phyloP scores from a whole-genome alignment of 2,797 vertebrate genomes.

The Choloepus didactylus region DNA sequence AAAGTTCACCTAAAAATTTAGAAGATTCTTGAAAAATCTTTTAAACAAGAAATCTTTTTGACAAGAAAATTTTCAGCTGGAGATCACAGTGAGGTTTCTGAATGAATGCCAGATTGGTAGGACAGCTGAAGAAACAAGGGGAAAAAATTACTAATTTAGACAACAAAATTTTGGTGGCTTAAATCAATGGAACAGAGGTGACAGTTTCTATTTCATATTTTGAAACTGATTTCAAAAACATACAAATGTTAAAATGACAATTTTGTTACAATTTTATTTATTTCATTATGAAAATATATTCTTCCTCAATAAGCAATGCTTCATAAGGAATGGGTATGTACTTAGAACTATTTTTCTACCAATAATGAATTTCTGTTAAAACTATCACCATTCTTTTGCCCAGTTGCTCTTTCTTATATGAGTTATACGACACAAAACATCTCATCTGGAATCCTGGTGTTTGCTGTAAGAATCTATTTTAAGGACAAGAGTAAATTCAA shows the following conservation, averaged over 20 bases:
- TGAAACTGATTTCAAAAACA: conserved; percentile 60
- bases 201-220: conserved; percentile 34
- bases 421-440: background rate
- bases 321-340: background rate
- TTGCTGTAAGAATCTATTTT: background rate
- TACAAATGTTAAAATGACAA: conserved; percentile 41
- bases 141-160: conserved; percentile 18
- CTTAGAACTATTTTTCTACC: background rate
- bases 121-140: background rate
- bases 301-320: conserved; percentile 36
- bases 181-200: background rate
- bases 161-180: conserved; percentile 38
- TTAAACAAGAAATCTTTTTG: too few species aligned
- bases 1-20: conserved; percentile 30
- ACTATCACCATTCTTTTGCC: background rate
- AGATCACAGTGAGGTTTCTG: background rate
- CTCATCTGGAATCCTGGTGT: background rate
- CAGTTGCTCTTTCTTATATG: background rate
- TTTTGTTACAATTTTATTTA: conserved; percentile 49
- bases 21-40: background rate
- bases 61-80: conserved; percentile 15
- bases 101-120: background rate
- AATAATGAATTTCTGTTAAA: conserved; percentile 28
- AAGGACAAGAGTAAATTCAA: background rate
- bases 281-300: conserved; percentile 54